These are phyloP conservation scores for Aphelenchoides bicaudatus DNA, from an alignment of 2,888 invertebrate species.

Conservation along the genomic window DNA sequence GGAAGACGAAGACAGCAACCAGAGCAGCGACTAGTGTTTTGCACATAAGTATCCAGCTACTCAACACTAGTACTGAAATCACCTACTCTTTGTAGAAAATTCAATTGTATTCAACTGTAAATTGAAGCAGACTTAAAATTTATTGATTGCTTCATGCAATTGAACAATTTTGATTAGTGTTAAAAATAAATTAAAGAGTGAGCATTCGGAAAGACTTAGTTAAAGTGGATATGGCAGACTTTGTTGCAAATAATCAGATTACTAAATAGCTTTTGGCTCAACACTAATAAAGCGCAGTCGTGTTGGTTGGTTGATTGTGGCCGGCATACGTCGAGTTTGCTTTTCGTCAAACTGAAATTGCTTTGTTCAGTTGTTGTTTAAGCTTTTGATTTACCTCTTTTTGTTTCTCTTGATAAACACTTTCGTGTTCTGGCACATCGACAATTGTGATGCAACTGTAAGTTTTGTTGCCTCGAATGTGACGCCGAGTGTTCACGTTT, in stretches of 20 bases:
- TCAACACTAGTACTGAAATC: neutral
- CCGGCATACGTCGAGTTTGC: too few relatives aligned
- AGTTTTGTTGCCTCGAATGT: neutral
- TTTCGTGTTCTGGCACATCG: slow-evolving; percentile 8
- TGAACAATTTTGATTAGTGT: neutral
- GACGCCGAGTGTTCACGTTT: neutral
- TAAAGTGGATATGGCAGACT: neutral
- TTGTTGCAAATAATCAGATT: slow-evolving; percentile 3
- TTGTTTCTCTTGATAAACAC: too few relatives aligned
- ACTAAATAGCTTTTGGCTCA: slow-evolving; percentile 19
- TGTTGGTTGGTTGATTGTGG: too few relatives aligned
- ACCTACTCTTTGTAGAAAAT: neutral
- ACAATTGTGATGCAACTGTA: slow-evolving; percentile 4
- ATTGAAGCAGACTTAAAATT: neutral
- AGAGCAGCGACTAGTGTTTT: slow-evolving; percentile 14
- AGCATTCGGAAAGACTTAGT: neutral
- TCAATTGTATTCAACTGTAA: slow-evolving; percentile 5
- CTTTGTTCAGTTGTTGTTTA: neutral
- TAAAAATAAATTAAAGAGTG: slow-evolving; percentile 12
- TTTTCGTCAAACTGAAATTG: too few relatives aligned
- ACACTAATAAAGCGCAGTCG: slow-evolving; percentile 17
- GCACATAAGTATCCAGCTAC: too few relatives aligned
- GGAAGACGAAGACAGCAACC: slow-evolving; percentile 25
- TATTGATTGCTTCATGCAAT: neutral
- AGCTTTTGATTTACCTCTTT: too few relatives aligned